Evolutionary conservation across 2,797 vertebrate genomes (phyloP).

Genomic region (Sebastolobus alascanus): DNA sequence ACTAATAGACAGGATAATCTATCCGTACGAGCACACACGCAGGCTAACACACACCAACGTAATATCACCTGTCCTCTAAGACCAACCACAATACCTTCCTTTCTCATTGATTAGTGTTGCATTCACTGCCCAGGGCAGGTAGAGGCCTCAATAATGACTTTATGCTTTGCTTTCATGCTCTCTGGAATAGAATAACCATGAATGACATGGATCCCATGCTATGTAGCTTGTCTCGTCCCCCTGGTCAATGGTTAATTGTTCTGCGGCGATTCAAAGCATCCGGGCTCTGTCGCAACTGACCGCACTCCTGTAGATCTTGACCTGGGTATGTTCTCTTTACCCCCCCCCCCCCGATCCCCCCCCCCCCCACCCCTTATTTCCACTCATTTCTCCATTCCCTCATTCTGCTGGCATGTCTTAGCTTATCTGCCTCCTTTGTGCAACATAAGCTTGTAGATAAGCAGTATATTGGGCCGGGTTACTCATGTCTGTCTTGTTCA

Average conservation of each 20-base stretch:
- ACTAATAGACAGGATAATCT: slow-evolving; percentile 56
- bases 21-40: slow-evolving; percentile 17
- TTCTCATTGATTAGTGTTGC: slow-evolving; percentile 81
- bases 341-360: slow-evolving; percentile 39
- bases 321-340: slow-evolving; percentile 63
- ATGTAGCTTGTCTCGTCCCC: slow-evolving; percentile 40
- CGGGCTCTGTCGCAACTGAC: slow-evolving; percentile 69
- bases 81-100: slow-evolving; percentile 65
- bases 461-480: slow-evolving; percentile 74
- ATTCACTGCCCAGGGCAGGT: slow-evolving; percentile 72
- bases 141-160: slow-evolving; percentile 72
- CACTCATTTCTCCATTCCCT: slow-evolving; percentile 56
- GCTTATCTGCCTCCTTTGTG: slow-evolving; percentile 84
- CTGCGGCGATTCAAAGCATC: slow-evolving; percentile 72
- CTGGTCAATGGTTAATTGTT: slow-evolving; percentile 86
- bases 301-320: slow-evolving; percentile 66
- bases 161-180: slow-evolving; percentile 68
- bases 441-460: slow-evolving; percentile 83
- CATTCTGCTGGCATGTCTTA: slow-evolving; percentile 63
- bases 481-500: slow-evolving; percentile 83
- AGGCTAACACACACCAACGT: slow-evolving; percentile 32
- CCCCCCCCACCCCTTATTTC: slow-evolving; percentile 53
- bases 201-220: slow-evolving; percentile 70
- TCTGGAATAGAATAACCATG: slow-evolving; percentile 66
- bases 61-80: slow-evolving; percentile 51